These are phyloP conservation scores for Pangasianodon hypophthalmus DNA, from an alignment of 2,113 vertebrate genomes.

Conservation along the genomic window DNA sequence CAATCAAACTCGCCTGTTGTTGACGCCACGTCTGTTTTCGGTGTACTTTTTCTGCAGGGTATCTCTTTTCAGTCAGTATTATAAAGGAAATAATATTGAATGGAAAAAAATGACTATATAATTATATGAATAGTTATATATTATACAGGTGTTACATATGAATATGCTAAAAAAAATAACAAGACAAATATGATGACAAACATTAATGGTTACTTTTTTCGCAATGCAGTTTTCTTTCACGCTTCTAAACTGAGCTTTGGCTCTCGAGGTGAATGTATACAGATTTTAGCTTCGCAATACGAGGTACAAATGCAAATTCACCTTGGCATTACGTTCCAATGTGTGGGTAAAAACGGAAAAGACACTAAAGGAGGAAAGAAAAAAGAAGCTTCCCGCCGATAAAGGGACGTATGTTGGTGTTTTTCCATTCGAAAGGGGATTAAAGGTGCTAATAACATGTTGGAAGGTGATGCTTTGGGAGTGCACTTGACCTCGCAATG, in stretches of 20 bases:
- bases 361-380: conserved; percentile 74
- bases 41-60: conserved; percentile 75
- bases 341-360: conserved; percentile 76
- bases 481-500: conserved; percentile 71
- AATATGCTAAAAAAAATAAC: conserved; percentile 74
- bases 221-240: conserved; percentile 68
- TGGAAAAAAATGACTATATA: conserved; percentile 60
- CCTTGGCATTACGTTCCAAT: conserved; percentile 76
- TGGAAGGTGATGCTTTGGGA: conserved; percentile 77
- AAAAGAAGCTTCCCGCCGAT: conserved; percentile 62
- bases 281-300: conserved; percentile 68
- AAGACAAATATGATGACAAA: conserved; percentile 17
- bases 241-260: conserved; percentile 66
- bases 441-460: conserved; percentile 78
- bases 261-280: conserved; percentile 73
- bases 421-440: conserved; percentile 68
- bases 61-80: conserved; percentile 74
- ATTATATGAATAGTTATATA: conserved; percentile 66
- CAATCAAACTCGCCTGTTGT: conserved; percentile 75
- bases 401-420: conserved; percentile 52
- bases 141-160: conserved; percentile 74
- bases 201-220: conserved; percentile 60
- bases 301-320: conserved; percentile 64
- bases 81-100: conserved; percentile 69
- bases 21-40: conserved; percentile 71